Evolutionary conservation across 2,888 invertebrate genomes (phyloP).

Genomic region (Elysia crispata): DNA sequence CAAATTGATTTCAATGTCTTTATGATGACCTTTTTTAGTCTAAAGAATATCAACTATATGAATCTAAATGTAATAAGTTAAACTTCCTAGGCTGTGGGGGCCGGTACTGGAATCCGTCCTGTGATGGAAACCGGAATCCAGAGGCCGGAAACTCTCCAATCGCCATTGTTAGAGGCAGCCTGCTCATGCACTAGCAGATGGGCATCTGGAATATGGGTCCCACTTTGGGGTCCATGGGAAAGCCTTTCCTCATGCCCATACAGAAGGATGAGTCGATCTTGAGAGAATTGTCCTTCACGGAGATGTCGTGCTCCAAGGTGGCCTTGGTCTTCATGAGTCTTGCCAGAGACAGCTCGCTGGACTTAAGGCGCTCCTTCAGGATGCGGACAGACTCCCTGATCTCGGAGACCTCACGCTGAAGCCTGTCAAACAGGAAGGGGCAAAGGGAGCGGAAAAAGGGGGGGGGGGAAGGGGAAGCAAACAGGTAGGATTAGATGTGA

Average conservation of each 20-base stretch:
- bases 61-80: no score
- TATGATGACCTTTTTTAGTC: no score
- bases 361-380: constrained; percentile 87
- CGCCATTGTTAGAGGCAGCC: neutral
- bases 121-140: no score
- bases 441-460: neutral
- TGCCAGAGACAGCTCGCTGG: constrained; percentile 76
- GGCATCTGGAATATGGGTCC: constrained; percentile 77
- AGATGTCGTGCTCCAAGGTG: constrained; percentile 89
- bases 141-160: no score
- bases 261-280: constrained; percentile 96
- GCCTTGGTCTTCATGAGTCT: constrained; percentile 88
- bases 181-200: constrained; percentile 55
- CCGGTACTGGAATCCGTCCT: no score
- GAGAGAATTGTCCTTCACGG: constrained; percentile 90
- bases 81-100: no score
- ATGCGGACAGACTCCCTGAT: constrained; percentile 89
- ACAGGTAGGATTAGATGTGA: no score
- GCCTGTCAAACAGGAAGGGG: no score
- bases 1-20: no score
- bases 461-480: neutral
- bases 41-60: no score
- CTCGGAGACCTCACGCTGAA: constrained; percentile 91
- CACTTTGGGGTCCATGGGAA: constrained; percentile 82
- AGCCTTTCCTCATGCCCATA: constrained; percentile 91